phyloP scores from a whole-genome alignment of 2,797 vertebrate genomes.

The Paramormyrops hopkinsi region DNA sequence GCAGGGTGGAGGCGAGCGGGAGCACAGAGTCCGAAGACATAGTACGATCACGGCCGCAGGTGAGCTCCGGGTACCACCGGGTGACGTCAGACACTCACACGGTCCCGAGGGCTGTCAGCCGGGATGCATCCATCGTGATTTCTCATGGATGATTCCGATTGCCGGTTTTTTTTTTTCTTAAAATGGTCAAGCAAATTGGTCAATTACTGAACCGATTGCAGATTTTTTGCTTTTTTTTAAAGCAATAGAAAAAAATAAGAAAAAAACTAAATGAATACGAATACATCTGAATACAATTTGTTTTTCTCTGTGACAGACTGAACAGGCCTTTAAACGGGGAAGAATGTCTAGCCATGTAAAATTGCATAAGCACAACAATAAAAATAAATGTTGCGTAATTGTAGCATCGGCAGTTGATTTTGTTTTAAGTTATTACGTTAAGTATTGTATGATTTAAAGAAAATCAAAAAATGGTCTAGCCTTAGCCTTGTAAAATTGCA shows the following conservation, averaged over 20 bases:
- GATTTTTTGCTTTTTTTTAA: not conserved
- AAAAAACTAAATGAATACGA: not conserved
- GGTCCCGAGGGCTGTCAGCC: not conserved
- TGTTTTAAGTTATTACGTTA: not conserved
- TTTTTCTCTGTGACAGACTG: not conserved
- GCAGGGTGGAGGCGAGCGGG: slow-evolving; percentile 3
- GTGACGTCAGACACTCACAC: not conserved
- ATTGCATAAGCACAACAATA: not conserved
- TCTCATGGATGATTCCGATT: not conserved
- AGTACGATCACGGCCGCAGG: not conserved
- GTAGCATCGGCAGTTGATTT: not conserved
- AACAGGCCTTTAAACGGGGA: not conserved
- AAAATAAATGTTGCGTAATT: not conserved
- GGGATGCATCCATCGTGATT: not conserved
- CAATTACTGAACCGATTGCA: not conserved
- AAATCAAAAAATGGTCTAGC: not conserved
- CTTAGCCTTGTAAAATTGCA: not conserved
- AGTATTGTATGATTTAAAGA: not conserved
- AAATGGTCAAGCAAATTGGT: not conserved
- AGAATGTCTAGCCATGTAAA: not conserved
- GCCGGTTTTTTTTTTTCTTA: not conserved
- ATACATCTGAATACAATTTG: not conserved
- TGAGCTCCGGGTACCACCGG: not conserved
- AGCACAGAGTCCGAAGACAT: slow-evolving; percentile 15
- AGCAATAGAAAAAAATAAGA: not conserved